Percentiles rank a stretch among this genome's conserved stretches.
Conservation (phyloP, 2,888 invertebrate genomes). For the Eristalinus sepulchralis region DNA sequence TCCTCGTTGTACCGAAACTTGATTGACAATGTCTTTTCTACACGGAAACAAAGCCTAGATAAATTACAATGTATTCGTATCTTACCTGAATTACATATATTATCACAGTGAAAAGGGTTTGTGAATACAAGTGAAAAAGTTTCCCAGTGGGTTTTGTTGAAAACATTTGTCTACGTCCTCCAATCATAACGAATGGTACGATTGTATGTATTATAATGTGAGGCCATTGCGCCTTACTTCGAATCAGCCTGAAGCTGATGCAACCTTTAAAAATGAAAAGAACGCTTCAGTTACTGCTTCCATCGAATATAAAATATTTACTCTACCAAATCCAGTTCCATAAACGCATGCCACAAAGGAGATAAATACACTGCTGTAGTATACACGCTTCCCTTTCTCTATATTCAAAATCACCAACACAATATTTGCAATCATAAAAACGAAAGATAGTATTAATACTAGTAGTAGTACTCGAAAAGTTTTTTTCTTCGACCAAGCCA, state of each 20-base stretch:
- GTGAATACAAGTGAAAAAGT: conserved; percentile 13
- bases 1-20: neutral
- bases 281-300: neutral
- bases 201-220: neutral
- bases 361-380: neutral
- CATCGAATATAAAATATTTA: neutral
- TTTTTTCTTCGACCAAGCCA: conserved; percentile 23
- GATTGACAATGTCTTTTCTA: neutral
- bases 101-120: conserved; percentile 16
- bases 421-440: neutral
- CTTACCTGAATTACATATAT: conserved; percentile 32
- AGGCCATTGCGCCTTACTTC: neutral
- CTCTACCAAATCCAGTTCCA: conserved; percentile 31
- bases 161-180: conserved; percentile 24
- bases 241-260: neutral
- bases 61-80: neutral
- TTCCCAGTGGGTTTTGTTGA: too few relatives aligned
- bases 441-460: neutral
- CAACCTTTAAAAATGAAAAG: neutral
- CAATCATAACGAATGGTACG: neutral
- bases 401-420: neutral
- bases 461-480: neutral
- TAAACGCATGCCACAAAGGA: conserved; percentile 19
- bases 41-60: neutral
- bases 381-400: neutral